Conservation (phyloP, 2,113 vertebrate genomes). For the Canis aureus region DNA sequence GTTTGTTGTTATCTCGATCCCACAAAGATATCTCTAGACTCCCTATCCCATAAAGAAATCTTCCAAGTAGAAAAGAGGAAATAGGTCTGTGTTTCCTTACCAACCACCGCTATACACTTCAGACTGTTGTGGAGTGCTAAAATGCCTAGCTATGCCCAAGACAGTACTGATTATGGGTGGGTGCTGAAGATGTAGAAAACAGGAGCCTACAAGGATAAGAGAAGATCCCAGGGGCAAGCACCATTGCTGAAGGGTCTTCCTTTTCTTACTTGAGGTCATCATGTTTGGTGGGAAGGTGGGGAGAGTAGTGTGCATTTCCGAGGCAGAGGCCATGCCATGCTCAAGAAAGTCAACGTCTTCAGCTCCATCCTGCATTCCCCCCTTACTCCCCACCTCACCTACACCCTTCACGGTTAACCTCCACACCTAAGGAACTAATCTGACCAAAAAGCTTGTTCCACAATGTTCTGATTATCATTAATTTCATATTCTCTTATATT, state of each 20-base stretch:
- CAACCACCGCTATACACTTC: not conserved
- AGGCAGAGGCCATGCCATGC: no score
- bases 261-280: not conserved
- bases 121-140: not conserved
- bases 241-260: not conserved
- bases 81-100: not conserved
- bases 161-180: not conserved
- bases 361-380: accelerated
- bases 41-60: not conserved
- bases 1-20: not conserved
- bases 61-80: not conserved
- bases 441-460: not conserved
- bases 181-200: not conserved
- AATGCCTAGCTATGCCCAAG: not conserved
- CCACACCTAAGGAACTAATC: not conserved
- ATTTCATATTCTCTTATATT: not conserved
- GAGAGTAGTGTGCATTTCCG: not conserved
- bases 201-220: not conserved
- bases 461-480: not conserved
- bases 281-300: not conserved
- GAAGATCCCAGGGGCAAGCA: not conserved
- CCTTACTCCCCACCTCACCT: not conserved
- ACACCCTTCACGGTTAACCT: not conserved
- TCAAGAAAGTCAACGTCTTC: not conserved
- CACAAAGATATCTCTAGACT: not conserved